Conservation (phyloP, 2,113 vertebrate genomes). For the Pomatostomus ruficeps region DNA sequence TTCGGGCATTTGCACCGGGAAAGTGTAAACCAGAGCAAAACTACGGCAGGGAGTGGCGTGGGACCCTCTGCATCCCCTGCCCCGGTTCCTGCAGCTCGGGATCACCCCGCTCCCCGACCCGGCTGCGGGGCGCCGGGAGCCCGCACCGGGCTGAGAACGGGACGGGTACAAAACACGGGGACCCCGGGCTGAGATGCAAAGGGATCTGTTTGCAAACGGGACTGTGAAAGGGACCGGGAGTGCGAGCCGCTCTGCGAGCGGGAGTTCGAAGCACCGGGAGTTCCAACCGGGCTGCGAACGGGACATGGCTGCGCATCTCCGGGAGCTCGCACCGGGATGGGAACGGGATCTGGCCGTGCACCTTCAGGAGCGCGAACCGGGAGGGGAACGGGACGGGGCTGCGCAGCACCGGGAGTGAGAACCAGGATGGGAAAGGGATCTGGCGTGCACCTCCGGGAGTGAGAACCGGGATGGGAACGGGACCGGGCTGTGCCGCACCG, state of each 20-base stretch:
- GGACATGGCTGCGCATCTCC: background rate
- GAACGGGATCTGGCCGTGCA: background rate
- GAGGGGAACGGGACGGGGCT: fast-evolving
- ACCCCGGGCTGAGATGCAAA: background rate
- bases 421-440: background rate
- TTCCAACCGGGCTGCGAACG: background rate
- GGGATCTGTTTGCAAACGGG: background rate
- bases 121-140: background rate
- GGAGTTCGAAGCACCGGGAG: background rate
- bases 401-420: background rate
- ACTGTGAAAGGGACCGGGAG: background rate
- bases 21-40: background rate
- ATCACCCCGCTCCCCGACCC: background rate
- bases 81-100: background rate
- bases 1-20: background rate
- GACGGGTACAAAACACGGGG: background rate
- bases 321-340: background rate
- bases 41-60: fast-evolving
- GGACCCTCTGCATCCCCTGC: background rate
- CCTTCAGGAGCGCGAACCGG: fast-evolving
- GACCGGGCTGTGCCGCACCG: background rate
- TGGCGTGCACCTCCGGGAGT: background rate
- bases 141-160: background rate
- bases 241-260: background rate
- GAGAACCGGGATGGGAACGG: background rate